These are phyloP conservation scores for Junonia oenone DNA, from an alignment of 2,888 invertebrate genomes.

Conservation along the genomic window DNA sequence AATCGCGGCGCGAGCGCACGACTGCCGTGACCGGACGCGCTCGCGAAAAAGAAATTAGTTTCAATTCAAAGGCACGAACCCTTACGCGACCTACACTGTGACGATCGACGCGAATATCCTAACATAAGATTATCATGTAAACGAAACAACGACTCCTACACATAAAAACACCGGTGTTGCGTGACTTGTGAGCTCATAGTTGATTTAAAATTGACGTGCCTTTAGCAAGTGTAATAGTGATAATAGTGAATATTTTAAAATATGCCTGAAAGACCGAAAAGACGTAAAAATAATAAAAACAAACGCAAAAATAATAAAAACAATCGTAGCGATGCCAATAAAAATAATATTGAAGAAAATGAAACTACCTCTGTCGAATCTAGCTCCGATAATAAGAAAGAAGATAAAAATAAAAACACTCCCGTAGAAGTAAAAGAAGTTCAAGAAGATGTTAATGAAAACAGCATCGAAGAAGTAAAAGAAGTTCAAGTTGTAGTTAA, in stretches of 20 bases:
- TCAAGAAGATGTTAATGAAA: slow-evolving; percentile 1
- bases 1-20: slow-evolving; percentile 73
- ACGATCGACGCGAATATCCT: slow-evolving; percentile 46
- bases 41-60: slow-evolving; percentile 55
- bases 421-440: too few species aligned
- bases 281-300: slow-evolving; percentile 70
- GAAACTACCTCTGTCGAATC: slow-evolving; percentile 34
- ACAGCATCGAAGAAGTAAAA: too few species aligned
- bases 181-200: slow-evolving; percentile 45
- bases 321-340: slow-evolving; percentile 43
- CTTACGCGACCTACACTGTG: slow-evolving; percentile 43
- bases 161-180: slow-evolving; percentile 52
- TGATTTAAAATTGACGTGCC: slow-evolving; percentile 47
- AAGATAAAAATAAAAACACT: too few species aligned
- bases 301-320: slow-evolving; percentile 70
- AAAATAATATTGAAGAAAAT: slow-evolving; percentile 42
- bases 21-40: slow-evolving; percentile 66
- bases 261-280: slow-evolving; percentile 68
- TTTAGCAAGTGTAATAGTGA: slow-evolving; percentile 59
- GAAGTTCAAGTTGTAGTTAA: background rate
- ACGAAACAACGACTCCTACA: slow-evolving; percentile 55
- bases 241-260: slow-evolving; percentile 55
- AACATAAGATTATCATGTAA: slow-evolving; percentile 39
- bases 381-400: background rate
- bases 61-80: slow-evolving; percentile 36